Percentiles rank a stretch among this genome's conserved stretches.
Evolutionary conservation across 2,113 vertebrate genomes (phyloP).

Genomic region (Etia nguti): DNA sequence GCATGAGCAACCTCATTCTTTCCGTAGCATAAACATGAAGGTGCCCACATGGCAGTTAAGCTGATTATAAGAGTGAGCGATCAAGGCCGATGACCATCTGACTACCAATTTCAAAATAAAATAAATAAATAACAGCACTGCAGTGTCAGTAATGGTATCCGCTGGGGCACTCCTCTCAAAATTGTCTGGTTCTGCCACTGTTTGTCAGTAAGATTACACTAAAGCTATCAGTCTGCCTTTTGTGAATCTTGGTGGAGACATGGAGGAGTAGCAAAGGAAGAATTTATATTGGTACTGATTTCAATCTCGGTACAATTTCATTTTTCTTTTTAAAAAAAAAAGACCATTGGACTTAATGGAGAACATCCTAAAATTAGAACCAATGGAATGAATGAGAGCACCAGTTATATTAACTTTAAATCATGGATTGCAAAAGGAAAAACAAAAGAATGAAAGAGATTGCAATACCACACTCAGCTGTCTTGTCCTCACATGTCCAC

Average conservation of each 20-base stretch:
- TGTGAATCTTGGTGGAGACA: background rate
- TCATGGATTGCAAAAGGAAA: background rate
- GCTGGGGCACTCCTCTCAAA: background rate
- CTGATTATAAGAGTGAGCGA: background rate
- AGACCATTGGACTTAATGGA: background rate
- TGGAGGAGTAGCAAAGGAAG: background rate
- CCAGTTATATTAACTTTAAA: background rate
- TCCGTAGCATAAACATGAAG: background rate
- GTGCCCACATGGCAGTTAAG: background rate
- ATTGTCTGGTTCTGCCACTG: background rate
- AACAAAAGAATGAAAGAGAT: background rate
- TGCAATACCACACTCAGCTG: constrained; percentile 69
- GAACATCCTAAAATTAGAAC: background rate
- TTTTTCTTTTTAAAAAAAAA: background rate
- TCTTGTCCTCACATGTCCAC: constrained; percentile 71
- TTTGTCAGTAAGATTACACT: background rate
- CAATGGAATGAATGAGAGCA: background rate
- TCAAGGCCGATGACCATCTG: background rate
- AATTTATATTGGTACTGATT: background rate
- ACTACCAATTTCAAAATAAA: background rate
- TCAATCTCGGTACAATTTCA: background rate
- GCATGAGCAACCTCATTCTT: background rate
- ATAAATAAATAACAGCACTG: background rate
- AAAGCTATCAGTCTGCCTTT: background rate
- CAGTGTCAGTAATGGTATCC: background rate